phyloP scores from a whole-genome alignment of 2,113 vertebrate genomes.

The Morphnarchus princeps region DNA sequence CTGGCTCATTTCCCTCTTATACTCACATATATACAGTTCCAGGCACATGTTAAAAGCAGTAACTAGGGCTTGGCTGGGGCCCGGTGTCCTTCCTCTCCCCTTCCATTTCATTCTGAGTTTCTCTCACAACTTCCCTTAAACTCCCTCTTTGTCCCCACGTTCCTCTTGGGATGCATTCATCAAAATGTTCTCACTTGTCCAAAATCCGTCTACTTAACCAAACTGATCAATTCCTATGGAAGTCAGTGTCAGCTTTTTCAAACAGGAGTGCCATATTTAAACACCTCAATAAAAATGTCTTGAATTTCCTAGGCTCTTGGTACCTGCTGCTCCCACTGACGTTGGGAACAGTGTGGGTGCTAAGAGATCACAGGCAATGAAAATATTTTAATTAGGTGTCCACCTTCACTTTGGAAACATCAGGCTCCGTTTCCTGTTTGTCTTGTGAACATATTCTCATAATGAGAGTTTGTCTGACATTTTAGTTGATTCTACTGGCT shows the following conservation, averaged over 20 bases:
- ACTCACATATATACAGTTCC: slow-evolving; percentile 42
- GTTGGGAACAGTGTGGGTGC: neutral
- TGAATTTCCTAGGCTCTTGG: neutral
- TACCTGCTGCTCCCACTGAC: neutral
- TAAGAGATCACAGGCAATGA: neutral
- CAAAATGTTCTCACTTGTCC: slow-evolving; percentile 24
- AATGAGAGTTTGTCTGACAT: neutral
- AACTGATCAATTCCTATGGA: neutral
- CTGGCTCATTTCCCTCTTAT: slow-evolving; percentile 68
- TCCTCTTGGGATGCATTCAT: slow-evolving; percentile 29
- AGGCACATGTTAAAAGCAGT: slow-evolving; percentile 66
- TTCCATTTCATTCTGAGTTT: slow-evolving; percentile 19
- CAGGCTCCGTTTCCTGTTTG: neutral
- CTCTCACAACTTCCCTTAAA: slow-evolving; percentile 14
- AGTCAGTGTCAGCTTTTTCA: neutral
- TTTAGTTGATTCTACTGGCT: neutral
- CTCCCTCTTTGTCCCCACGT: neutral
- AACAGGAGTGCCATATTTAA: neutral
- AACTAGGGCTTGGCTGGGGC: slow-evolving; percentile 36
- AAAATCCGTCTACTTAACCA: neutral
- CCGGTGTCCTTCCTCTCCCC: slow-evolving; percentile 55
- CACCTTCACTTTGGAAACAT: neutral
- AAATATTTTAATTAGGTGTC: neutral
- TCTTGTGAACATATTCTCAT: neutral
- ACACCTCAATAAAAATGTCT: neutral